Conservation (phyloP, 2,797 vertebrate genomes). For the Syngnathus acus region DNA sequence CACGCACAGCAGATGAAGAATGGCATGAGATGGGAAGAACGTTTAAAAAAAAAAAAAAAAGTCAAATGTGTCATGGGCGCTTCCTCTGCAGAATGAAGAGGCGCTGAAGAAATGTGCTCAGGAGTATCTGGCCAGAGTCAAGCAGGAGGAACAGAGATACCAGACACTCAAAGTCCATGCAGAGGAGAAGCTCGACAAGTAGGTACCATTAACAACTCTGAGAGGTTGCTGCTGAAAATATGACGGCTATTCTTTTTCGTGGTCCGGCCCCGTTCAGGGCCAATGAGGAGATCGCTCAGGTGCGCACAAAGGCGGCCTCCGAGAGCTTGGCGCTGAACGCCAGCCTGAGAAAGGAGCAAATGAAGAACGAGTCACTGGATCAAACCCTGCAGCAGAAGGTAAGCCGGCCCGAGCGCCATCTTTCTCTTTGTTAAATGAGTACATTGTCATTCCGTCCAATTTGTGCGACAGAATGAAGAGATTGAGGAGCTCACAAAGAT, state of each 20-base stretch:
- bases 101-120: constrained; percentile 96
- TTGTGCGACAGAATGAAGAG: constrained; percentile 84
- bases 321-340: constrained; percentile 84
- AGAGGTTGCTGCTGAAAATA: not conserved
- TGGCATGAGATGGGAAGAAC: not conserved
- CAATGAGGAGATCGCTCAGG: constrained; percentile 95
- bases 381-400: constrained; percentile 93
- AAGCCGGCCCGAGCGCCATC: not conserved
- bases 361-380: constrained; percentile 93
- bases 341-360: constrained; percentile 89
- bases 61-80: not conserved
- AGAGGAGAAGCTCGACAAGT: constrained; percentile 95
- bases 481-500: constrained; percentile 98
- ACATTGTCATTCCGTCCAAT: not conserved
- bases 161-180: constrained; percentile 93
- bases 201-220: constrained; percentile 9
- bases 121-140: constrained; percentile 87
- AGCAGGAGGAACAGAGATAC: constrained; percentile 93
- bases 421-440: not conserved
- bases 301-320: constrained; percentile 80
- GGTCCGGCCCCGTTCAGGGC: constrained; percentile 66
- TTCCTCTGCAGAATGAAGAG: constrained; percentile 83
- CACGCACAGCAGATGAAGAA: not conserved
- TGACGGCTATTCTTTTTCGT: not conserved
- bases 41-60: not conserved